phyloP scores from a whole-genome alignment of 2,888 invertebrate species.

The Papilio demoleus region DNA sequence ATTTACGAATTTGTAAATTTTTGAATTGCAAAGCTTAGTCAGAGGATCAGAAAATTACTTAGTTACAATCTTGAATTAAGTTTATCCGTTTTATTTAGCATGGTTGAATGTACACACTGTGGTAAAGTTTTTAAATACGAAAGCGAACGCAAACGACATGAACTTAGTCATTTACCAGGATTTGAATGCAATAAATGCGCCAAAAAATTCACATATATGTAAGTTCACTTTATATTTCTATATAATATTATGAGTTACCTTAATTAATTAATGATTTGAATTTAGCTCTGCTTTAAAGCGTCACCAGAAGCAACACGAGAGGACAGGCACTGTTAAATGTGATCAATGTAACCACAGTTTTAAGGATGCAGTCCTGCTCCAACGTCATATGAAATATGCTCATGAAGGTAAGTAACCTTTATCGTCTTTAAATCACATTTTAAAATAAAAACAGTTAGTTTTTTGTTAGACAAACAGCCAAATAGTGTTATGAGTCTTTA shows the following conservation, averaged over 20 bases:
- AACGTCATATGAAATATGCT: conserved; percentile 73
- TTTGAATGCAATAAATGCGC: conserved; percentile 71
- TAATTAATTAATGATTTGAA: conserved; percentile 21
- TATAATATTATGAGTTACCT: background rate
- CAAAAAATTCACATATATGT: conserved; percentile 79
- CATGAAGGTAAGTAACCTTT: conserved; percentile 71
- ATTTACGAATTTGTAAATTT: background rate
- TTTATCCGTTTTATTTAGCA: conserved; percentile 32
- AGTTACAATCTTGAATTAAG: background rate
- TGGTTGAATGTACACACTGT: conserved; percentile 63
- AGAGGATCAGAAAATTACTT: background rate
- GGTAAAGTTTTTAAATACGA: conserved; percentile 71
- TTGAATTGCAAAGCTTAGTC: background rate
- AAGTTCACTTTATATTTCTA: conserved; percentile 51
- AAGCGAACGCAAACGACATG: conserved; percentile 74
- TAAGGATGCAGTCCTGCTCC: conserved; percentile 67
- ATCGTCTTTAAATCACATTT: conserved; percentile 7
- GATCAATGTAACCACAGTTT: conserved; percentile 66
- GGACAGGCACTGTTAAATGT: conserved; percentile 66
- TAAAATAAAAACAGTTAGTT: too few relatives aligned
- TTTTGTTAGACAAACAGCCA: too few relatives aligned
- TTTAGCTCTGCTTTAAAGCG: conserved; percentile 71
- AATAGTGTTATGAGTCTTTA: too few relatives aligned
- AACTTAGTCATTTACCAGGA: conserved; percentile 68
- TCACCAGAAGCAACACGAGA: conserved; percentile 74